Conservation (phyloP, 2,113 vertebrate genomes). For the Hyaena hyaena region DNA sequence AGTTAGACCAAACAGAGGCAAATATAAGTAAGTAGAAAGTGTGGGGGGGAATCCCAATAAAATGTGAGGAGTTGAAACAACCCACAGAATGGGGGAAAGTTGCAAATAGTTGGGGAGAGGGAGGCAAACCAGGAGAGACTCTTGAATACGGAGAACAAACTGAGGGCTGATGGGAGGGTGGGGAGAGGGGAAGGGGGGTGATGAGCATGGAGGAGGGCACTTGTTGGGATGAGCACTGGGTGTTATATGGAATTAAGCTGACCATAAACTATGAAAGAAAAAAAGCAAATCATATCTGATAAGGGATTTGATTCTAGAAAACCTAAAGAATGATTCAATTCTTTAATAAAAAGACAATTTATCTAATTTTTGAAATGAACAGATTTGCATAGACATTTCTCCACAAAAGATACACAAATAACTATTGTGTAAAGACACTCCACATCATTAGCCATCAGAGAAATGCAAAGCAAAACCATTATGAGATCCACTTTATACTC, state of each 20-base stretch:
- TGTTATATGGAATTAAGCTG: too few species aligned
- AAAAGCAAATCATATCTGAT: background rate
- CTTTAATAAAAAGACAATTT: background rate
- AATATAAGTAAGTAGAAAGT: background rate
- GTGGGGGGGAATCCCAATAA: background rate
- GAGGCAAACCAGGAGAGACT: too few species aligned
- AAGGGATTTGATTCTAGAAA: background rate
- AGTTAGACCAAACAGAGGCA: background rate
- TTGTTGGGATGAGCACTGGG: too few species aligned
- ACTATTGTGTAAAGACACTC: background rate
- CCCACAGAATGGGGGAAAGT: background rate
- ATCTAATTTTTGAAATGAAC: background rate
- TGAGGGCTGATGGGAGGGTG: too few species aligned
- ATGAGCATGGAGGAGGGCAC: too few species aligned
- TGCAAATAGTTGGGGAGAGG: background rate
- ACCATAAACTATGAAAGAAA: too few species aligned
- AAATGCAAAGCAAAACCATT: constrained; percentile 24
- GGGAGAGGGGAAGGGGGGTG: too few species aligned
- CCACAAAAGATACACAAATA: background rate
- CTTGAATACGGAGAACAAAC: too few species aligned
- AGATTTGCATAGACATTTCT: background rate
- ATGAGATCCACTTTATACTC: background rate
- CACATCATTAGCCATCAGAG: background rate
- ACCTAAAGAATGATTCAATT: background rate
- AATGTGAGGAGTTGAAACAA: background rate